phyloP scores from a whole-genome alignment of 2,113 vertebrate genomes.

The Phainopepla nitens region DNA sequence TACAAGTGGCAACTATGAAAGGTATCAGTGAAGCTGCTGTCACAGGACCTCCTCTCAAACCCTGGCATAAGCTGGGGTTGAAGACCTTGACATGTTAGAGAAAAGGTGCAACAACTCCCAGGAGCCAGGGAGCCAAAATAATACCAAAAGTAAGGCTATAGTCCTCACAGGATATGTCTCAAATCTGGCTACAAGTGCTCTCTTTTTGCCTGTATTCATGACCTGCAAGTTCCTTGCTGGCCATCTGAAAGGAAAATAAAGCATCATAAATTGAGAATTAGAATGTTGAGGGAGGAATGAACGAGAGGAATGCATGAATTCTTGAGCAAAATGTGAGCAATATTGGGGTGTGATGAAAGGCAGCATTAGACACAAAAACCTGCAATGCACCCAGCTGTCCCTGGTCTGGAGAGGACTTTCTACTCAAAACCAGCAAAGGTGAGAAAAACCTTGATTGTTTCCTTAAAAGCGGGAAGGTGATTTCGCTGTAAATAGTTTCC shows the following conservation, averaged over 20 bases:
- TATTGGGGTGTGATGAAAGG: background rate
- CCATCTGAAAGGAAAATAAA: background rate
- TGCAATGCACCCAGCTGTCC: background rate
- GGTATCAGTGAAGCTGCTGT: background rate
- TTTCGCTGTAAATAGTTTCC: background rate
- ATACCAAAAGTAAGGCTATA: background rate
- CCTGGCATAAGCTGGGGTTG: accelerated
- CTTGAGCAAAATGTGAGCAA: background rate
- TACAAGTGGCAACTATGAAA: background rate
- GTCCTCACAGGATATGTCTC: background rate
- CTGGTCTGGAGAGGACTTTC: background rate
- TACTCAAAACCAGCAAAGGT: background rate
- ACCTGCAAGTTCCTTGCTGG: background rate
- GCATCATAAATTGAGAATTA: background rate
- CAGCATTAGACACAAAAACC: background rate
- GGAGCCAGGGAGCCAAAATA: background rate
- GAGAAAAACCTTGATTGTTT: background rate
- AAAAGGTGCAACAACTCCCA: background rate
- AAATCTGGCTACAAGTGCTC: background rate
- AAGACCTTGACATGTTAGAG: accelerated
- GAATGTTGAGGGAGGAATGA: background rate
- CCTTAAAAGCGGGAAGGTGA: background rate
- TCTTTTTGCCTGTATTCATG: background rate
- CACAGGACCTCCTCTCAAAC: background rate
- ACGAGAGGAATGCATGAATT: background rate